These are phyloP conservation scores for Lasiurus cinereus DNA, from an alignment of 2,113 vertebrate species.

Conservation along the genomic window DNA sequence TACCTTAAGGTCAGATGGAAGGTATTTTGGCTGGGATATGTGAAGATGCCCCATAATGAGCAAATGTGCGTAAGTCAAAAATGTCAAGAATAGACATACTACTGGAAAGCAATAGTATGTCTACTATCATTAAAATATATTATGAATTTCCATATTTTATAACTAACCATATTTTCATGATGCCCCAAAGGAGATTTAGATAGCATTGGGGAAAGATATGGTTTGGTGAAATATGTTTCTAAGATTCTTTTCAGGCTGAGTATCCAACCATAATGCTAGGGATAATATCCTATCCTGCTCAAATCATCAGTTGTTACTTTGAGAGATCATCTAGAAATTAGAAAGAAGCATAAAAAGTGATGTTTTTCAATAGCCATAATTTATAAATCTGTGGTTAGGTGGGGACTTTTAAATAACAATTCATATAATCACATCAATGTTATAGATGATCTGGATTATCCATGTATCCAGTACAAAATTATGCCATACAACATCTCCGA, in stretches of 20 bases:
- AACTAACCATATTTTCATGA: neutral
- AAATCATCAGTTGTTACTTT: neutral
- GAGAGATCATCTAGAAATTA: neutral
- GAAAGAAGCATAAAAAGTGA: neutral
- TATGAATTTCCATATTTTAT: neutral
- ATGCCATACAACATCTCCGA: neutral
- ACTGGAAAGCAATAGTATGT: neutral
- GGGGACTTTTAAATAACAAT: neutral
- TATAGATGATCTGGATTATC: neutral
- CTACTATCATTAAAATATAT: slow-evolving; percentile 2
- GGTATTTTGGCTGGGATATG: neutral
- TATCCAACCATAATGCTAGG: neutral
- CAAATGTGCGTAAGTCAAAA: neutral
- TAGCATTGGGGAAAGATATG: neutral
- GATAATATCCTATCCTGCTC: neutral
- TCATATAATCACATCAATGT: neutral
- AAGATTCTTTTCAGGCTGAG: neutral
- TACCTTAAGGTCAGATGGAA: neutral
- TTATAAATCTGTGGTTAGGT: neutral
- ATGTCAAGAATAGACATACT: neutral
- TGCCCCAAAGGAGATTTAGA: neutral
- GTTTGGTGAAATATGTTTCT: neutral
- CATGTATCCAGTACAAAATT: neutral
- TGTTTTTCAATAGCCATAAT: neutral
- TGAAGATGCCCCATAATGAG: neutral